A percentile compares a stretch with the other conserved stretches of the same genome.
Evolutionary conservation across 2,888 invertebrate species (phyloP).

Genomic region (Amblyteles armatorius): DNA sequence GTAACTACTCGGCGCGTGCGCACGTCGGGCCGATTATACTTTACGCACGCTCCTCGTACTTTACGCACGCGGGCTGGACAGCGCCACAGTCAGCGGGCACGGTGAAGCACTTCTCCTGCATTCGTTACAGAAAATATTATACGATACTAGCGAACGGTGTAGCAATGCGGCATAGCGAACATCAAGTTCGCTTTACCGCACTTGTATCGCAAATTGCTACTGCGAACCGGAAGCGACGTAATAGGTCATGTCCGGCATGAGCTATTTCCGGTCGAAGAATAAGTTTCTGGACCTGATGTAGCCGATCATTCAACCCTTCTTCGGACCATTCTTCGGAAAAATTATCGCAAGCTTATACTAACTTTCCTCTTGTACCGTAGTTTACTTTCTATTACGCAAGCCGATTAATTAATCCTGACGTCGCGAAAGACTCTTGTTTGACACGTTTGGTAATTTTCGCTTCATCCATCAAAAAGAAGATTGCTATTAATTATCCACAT

Average conservation of each 20-base stretch:
- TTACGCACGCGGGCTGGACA: too few species aligned
- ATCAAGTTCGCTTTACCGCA: too few species aligned
- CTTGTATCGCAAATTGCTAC: too few species aligned
- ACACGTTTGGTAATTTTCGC: slow-evolving; percentile 26
- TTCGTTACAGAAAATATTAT: too few species aligned
- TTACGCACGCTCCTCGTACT: too few species aligned
- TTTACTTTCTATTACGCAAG: slow-evolving; percentile 1
- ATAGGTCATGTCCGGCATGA: neutral
- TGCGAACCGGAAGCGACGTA: too few species aligned
- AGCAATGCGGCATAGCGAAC: too few species aligned
- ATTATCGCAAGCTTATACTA: neutral
- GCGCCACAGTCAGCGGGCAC: too few species aligned
- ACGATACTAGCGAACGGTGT: too few species aligned
- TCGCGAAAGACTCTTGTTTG: slow-evolving; percentile 21
- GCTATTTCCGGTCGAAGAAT: neutral
- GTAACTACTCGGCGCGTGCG: too few species aligned
- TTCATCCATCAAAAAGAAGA: slow-evolving; percentile 18
- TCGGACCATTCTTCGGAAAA: neutral
- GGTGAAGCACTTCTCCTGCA: too few species aligned
- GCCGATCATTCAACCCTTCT: slow-evolving; percentile 5
- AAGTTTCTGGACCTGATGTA: neutral
- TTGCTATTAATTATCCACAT: neutral
- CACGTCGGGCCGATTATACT: too few species aligned
- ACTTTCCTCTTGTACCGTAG: neutral
- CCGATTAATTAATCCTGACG: slow-evolving; percentile 53